Evolutionary conservation across 64 coral and sea anemone species (phyloP).

Genomic region (Stichodactyla helianthus): DNA sequence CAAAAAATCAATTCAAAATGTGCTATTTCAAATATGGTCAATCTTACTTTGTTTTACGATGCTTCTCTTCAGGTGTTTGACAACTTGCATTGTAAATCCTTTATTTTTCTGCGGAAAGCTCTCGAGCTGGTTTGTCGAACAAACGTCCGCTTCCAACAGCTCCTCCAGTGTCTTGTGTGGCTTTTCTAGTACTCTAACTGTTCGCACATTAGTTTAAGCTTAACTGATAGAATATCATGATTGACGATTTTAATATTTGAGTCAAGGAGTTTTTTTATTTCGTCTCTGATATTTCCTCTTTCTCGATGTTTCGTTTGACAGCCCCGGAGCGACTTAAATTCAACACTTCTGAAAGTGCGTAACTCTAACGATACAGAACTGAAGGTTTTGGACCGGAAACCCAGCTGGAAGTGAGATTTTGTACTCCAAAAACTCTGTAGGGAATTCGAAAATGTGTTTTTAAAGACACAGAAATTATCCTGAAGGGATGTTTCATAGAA

Average conservation of each 20-base stretch:
- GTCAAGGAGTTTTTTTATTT: not conserved
- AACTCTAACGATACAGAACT: not conserved
- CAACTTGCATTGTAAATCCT: not conserved
- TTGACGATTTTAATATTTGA: not conserved
- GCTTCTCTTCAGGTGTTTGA: not conserved
- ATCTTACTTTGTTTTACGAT: not conserved
- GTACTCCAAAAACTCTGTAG: not conserved
- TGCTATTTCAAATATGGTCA: not conserved
- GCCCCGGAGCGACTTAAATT: not conserved
- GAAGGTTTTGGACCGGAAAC: not conserved
- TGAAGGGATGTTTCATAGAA: no score
- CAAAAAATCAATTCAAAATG: no score
- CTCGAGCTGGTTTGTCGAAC: not conserved
- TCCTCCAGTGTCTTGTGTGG: not conserved
- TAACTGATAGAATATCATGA: not conserved
- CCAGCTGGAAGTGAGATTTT: not conserved
- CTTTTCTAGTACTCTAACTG: not conserved
- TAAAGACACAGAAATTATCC: no score
- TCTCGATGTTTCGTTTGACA: not conserved
- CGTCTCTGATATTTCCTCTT: not conserved
- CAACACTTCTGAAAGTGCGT: not conserved
- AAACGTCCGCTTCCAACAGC: no score
- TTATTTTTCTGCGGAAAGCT: not conserved
- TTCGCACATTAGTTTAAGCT: not conserved
- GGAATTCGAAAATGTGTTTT: not conserved